These are phyloP conservation scores for Achatina immaculata DNA, from an alignment of 1,140 invertebrate genomes.

Conservation along the genomic window DNA sequence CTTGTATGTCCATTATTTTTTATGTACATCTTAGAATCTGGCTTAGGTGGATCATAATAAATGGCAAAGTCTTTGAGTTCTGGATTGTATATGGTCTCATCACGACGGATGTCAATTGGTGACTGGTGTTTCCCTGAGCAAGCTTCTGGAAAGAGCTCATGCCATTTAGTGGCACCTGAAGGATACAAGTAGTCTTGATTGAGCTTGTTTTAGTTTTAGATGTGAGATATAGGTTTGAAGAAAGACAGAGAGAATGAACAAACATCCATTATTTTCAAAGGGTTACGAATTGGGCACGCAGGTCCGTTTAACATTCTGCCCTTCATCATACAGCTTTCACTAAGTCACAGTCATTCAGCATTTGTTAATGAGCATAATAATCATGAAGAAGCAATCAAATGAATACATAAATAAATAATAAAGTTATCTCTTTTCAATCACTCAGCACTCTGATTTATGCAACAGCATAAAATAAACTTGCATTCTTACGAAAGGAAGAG, in stretches of 20 bases:
- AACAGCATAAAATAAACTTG: no score
- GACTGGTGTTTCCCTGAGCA: slow-evolving; percentile 64
- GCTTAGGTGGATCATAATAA: slow-evolving; percentile 60
- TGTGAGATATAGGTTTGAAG: background rate
- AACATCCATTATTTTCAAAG: background rate
- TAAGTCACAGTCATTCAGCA: no score
- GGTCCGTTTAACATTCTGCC: no score
- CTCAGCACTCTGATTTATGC: no score
- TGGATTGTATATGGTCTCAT: slow-evolving; percentile 57
- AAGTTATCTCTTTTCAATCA: no score
- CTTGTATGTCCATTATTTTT: slow-evolving; percentile 65
- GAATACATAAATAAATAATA: no score
- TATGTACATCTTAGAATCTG: slow-evolving; percentile 55
- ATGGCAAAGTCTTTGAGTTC: slow-evolving; percentile 60
- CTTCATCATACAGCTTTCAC: no score
- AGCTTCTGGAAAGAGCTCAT: slow-evolving; percentile 55
- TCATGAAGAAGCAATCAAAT: no score
- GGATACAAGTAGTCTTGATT: slow-evolving; percentile 4
- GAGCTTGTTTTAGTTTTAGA: background rate
- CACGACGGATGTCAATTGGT: slow-evolving; percentile 59
- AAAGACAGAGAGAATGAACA: background rate
- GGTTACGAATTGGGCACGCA: no score
- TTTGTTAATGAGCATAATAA: no score
- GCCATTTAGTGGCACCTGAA: slow-evolving; percentile 61
- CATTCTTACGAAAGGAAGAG: no score